Evolutionary conservation across 1,140 invertebrate species (phyloP).

Genomic region (Aphaenogaster floridana): DNA sequence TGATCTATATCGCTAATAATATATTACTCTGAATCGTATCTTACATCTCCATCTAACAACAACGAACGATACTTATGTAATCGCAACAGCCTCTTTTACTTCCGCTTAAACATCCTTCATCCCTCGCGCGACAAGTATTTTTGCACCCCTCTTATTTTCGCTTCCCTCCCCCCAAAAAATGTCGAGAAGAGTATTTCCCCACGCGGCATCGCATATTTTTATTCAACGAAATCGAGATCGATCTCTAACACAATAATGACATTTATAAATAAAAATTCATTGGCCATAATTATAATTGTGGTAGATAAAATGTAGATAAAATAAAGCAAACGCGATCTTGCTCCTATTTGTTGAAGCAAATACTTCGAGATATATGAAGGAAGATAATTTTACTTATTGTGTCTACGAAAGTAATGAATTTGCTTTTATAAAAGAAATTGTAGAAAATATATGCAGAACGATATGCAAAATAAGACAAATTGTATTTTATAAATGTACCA

Average conservation of each 20-base stretch:
- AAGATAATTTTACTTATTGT: constrained; percentile 1
- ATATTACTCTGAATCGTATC: constrained; percentile 79
- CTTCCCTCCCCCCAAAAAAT: neutral
- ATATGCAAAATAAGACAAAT: neutral
- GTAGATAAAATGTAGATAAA: too few species aligned
- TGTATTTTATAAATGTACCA: neutral
- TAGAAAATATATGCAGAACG: constrained; percentile 3
- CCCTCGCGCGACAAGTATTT: constrained; percentile 53
- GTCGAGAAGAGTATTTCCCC: neutral
- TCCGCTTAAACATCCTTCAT: constrained; percentile 64
- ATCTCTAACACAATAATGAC: neutral
- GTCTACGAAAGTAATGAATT: neutral
- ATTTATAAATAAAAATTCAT: constrained; percentile 7
- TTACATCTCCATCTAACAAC: constrained; percentile 80
- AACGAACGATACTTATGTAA: constrained; percentile 75
- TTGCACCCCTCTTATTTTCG: neutral
- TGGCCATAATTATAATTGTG: neutral
- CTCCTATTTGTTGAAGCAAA: neutral
- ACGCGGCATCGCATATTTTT: neutral
- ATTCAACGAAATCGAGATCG: neutral
- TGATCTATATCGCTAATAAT: constrained; percentile 76
- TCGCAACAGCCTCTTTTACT: constrained; percentile 79
- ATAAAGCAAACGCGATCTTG: neutral
- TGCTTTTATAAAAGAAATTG: neutral
- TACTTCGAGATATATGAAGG: neutral